Conservation (phyloP, 92 coral and sea anemone species). For the Umimayanthus chanpuru region DNA sequence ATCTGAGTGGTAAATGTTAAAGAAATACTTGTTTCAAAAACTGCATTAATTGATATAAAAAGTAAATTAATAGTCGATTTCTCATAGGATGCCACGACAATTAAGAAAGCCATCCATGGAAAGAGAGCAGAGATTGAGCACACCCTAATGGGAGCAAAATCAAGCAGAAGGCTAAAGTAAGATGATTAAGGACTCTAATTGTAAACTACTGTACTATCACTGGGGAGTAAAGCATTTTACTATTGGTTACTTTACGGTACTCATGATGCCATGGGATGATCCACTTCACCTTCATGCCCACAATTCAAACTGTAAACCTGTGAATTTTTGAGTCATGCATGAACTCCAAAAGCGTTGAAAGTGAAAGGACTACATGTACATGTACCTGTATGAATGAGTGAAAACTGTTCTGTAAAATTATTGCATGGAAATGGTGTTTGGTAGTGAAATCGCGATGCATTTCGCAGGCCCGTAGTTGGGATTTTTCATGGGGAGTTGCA, state of each 20-base stretch:
- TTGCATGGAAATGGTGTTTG: not conserved
- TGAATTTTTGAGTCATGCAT: too few relatives aligned
- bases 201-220: not conserved
- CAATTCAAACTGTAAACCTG: too few relatives aligned
- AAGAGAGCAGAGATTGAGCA: conserved; percentile 96
- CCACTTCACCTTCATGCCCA: too few relatives aligned
- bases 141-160: conserved; percentile 95
- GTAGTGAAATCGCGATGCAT: not conserved
- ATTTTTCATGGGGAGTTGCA: too few relatives aligned
- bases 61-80: not conserved
- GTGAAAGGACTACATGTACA: not conserved
- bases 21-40: too few relatives aligned
- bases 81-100: conserved; percentile 90
- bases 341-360: not conserved
- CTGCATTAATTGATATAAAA: not conserved
- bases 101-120: conserved; percentile 87
- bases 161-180: conserved; percentile 95
- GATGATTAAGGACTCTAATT: not conserved
- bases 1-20: too few relatives aligned
- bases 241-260: too few relatives aligned
- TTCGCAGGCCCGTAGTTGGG: too few relatives aligned
- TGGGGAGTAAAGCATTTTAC: not conserved
- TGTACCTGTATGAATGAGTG: too few relatives aligned
- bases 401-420: not conserved
- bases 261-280: too few relatives aligned